Base-by-base conservation (phyloP, 2,113 vertebrate genomes). In the Notarius quadriscutis region DNA sequence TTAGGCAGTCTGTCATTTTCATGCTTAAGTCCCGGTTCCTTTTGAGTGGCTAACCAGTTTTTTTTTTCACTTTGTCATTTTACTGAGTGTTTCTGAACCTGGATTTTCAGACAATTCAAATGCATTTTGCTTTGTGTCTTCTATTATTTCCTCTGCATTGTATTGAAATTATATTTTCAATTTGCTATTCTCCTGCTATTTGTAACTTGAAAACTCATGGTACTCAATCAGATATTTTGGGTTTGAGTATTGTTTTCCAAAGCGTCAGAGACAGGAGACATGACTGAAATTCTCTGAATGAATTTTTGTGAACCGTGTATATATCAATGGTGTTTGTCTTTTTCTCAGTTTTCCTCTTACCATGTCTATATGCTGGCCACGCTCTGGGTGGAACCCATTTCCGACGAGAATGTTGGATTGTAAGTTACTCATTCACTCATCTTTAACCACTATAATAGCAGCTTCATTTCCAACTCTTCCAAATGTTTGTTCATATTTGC, bases 351-450 rank as follows among this genome's bases (percentile, higher is more conserved):
- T 89, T 98, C 98, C 88, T 97, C 97, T 0, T 96, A 99, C 87
- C 97, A 97, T 81, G 90, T 99, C 88, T 99, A 97, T 86, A 96
- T 96, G 55, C 94, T 99, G 91, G 96, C 95, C 83, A 98, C 96
- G 0, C 92, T 99, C 41, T 99, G 98, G 98, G 96, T 96, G 75
- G 97, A 99, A 92, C 96, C 97, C 57, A 89, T 99, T 82, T 97
- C 96, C 65, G 97, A 98, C 89, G 96, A 98, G 92, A 60, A 92
- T 89, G 92, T 93, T 34, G 95, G 93, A 83, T 92, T 96, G 98
- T 99, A 94, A 97, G 98, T 97, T 91, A 86, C 1, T 17, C 50
- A 57, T 83, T 75, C 27, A 67, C n/a, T 81, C 18, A 41, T 27
- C 18, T 86, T 86, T 77, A 41, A 6, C 18, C 11, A 57, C 2